These are phyloP conservation scores for Dendrocincla fuliginosa DNA, from an alignment of 2,797 vertebrate species.

Conservation along the genomic window DNA sequence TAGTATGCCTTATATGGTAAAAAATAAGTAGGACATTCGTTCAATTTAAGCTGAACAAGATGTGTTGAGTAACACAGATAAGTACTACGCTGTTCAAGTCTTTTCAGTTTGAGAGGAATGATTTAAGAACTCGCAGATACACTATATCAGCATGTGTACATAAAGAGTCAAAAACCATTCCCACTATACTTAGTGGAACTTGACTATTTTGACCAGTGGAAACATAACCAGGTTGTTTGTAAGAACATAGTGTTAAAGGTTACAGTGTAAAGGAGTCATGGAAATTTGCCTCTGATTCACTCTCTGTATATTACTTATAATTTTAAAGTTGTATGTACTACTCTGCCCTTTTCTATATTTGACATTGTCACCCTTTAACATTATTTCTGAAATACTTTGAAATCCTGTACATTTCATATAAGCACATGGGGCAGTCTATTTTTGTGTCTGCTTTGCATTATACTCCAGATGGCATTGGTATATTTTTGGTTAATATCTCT, in stretches of 20 bases:
- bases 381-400: not conserved
- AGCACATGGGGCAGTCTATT: not conserved
- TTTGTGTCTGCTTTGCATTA: not conserved
- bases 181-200: not conserved
- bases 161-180: not conserved
- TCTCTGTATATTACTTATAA: not conserved
- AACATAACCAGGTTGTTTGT: not conserved
- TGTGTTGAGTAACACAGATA: not conserved
- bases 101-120: not conserved
- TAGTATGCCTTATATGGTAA: not conserved
- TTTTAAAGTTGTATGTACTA: not conserved
- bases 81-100: not conserved
- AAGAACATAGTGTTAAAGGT: not conserved
- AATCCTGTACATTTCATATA: not conserved
- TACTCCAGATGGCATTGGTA: conserved; percentile 11
- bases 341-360: not conserved
- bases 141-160: not conserved
- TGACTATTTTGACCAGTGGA: not conserved
- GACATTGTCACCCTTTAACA: not conserved
- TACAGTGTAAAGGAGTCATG: not conserved
- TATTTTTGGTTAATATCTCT: not conserved
- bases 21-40: not conserved
- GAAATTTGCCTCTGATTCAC: not conserved
- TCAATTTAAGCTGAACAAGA: not conserved
- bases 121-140: not conserved